phyloP scores from a whole-genome alignment of 2,113 vertebrate species.

The Fregetta grallaria region DNA sequence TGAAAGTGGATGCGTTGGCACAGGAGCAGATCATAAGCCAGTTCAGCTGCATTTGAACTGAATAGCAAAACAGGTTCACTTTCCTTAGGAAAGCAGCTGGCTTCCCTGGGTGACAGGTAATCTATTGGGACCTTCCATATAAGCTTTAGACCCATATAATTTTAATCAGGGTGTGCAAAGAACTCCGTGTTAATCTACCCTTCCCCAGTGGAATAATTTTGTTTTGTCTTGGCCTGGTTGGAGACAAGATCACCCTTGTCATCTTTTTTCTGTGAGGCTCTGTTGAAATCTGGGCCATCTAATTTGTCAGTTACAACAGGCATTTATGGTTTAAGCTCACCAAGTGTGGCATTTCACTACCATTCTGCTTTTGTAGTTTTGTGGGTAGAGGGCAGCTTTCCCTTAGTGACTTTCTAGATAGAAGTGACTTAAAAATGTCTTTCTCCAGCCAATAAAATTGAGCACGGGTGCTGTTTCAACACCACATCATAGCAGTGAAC shows the following conservation, averaged over 20 bases:
- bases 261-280: background rate
- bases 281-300: background rate
- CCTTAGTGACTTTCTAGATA: background rate
- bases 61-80: background rate
- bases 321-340: background rate
- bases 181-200: background rate
- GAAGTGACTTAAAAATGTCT: background rate
- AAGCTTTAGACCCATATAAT: background rate
- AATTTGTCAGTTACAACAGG: background rate
- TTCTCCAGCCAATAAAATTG: background rate
- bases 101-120: background rate
- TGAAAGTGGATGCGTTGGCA: background rate
- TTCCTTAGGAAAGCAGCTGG: background rate
- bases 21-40: background rate
- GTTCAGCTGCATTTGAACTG: background rate
- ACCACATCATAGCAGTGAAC: background rate
- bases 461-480: background rate
- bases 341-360: background rate
- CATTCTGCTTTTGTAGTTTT: background rate
- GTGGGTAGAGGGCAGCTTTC: background rate
- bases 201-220: background rate
- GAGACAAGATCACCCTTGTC: background rate
- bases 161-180: background rate
- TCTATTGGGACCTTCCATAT: background rate
- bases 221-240: background rate